Evolutionary conservation across 2,888 invertebrate species (phyloP).

Genomic region (Drosophila flavopinicola): DNA sequence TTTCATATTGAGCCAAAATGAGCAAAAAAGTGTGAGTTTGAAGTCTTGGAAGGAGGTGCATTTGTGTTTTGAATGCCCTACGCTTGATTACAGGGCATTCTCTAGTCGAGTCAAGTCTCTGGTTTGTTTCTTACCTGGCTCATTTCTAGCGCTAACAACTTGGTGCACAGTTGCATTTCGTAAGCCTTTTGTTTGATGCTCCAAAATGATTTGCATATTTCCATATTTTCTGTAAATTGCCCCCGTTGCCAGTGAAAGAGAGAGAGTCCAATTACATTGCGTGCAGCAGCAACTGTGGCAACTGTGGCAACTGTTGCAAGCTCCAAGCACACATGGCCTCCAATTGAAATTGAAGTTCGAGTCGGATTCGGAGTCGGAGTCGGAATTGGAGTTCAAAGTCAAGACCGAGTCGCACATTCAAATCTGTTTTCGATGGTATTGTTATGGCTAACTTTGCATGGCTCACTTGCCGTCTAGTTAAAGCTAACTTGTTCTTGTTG

Average conservation of each 20-base stretch:
- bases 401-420: conserved; percentile 59
- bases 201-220: conserved; percentile 75
- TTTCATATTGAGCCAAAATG: not conserved
- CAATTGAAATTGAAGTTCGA: conserved; percentile 35
- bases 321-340: conserved; percentile 57
- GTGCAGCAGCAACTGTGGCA: conserved; percentile 46
- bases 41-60: too few species aligned
- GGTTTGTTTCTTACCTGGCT: conserved; percentile 4
- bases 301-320: conserved; percentile 26
- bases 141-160: conserved; percentile 48
- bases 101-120: not conserved
- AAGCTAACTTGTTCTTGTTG: conserved; percentile 26
- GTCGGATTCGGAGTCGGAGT: conserved; percentile 12
- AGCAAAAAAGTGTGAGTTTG: too few species aligned
- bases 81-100: conserved; percentile 1
- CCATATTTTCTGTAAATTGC: conserved; percentile 74
- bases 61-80: too few species aligned
- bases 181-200: conserved; percentile 68
- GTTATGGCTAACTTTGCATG: conserved; percentile 41
- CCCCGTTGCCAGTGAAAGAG: conserved; percentile 33
- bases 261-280: conserved; percentile 71
- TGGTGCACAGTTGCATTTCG: conserved; percentile 12
- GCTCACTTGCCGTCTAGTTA: conserved; percentile 57
- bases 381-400: conserved; percentile 53
- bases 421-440: conserved; percentile 57